These are phyloP conservation scores for Lytechinus pictus DNA, from an alignment of 35 echinoderm and acorn worm genomes.

Conservation along the genomic window DNA sequence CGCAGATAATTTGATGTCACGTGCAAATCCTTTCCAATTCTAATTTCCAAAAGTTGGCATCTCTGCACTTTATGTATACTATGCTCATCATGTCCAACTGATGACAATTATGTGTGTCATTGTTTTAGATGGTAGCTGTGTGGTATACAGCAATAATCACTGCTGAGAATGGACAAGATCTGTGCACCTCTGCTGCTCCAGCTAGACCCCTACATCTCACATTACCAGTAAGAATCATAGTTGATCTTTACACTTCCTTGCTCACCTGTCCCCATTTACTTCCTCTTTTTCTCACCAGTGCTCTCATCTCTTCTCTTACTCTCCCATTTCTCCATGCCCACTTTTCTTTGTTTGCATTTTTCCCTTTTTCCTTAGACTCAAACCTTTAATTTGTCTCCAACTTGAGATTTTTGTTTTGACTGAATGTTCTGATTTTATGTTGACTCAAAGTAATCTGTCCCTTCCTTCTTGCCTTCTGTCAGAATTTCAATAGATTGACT, in stretches of 20 bases:
- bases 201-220: conserved; percentile 27
- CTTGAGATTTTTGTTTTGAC: background rate
- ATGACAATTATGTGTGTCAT: too few relatives aligned
- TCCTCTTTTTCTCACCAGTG: background rate
- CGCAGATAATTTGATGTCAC: too few relatives aligned
- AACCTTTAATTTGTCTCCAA: background rate
- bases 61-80: too few relatives aligned
- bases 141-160: conserved; percentile 26
- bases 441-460: background rate
- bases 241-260: background rate
- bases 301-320: background rate
- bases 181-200: background rate
- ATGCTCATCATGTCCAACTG: too few relatives aligned
- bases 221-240: conserved; percentile 7
- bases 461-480: background rate
- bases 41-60: too few relatives aligned
- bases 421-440: too few relatives aligned
- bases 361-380: background rate
- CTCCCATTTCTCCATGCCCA: background rate
- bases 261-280: background rate
- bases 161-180: background rate
- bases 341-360: background rate
- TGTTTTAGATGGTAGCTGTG: background rate
- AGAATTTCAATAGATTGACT: too few relatives aligned
- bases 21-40: too few relatives aligned